A percentile compares a stretch with the other conserved stretches of the same genome.
Evolutionary conservation across 1,140 invertebrate genomes (phyloP).

Genomic region (Drosophila watanabei): DNA sequence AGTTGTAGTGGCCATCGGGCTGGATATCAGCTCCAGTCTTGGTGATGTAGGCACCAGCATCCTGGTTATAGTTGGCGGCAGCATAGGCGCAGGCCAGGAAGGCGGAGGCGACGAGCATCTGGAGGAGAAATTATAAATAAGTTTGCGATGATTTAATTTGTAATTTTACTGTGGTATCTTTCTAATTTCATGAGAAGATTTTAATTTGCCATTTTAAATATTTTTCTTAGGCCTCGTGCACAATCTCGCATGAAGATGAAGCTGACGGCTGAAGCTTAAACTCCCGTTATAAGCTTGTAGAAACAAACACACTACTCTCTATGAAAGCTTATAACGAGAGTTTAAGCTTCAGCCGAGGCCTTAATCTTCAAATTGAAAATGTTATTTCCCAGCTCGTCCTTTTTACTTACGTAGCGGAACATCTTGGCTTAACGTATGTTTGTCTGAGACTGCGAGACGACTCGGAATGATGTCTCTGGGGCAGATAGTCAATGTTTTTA

Average conservation of each 20-base stretch:
- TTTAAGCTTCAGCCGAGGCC: too few relatives aligned
- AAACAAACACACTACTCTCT: too few relatives aligned
- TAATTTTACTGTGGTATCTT: too few relatives aligned
- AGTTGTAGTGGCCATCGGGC: constrained; percentile 86
- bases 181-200: background rate
- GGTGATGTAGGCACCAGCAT: constrained; percentile 39
- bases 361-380: background rate
- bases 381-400: background rate
- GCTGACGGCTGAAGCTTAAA: too few relatives aligned
- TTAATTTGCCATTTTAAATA: background rate
- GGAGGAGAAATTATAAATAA: too few relatives aligned
- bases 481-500: constrained; percentile 58
- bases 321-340: too few relatives aligned
- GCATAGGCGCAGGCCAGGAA: constrained; percentile 64
- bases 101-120: constrained; percentile 70
- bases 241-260: too few relatives aligned
- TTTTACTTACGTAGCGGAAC: constrained; percentile 78
- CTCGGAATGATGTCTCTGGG: constrained; percentile 59
- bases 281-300: too few relatives aligned
- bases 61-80: constrained; percentile 32
- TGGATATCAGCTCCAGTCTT: constrained; percentile 86
- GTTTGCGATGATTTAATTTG: too few relatives aligned
- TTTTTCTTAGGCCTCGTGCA: too few relatives aligned
- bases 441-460: constrained; percentile 53
- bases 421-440: constrained; percentile 56